Base-by-base conservation (phyloP, 2,888 invertebrate species). In the Frankliniella intonsa region DNA sequence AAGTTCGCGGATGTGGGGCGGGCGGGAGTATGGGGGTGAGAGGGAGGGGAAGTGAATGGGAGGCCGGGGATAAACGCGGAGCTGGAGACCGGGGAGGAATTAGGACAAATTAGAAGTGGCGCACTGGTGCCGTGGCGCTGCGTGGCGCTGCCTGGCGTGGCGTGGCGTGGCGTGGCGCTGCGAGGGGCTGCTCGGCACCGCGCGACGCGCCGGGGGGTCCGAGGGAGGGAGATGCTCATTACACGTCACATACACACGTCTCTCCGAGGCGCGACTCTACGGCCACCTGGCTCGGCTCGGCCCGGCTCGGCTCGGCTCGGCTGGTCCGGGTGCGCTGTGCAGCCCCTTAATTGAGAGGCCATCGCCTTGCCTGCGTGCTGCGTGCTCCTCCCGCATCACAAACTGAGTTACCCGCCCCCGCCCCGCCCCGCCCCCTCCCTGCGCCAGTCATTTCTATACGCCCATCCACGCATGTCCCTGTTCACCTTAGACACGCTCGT, bases 101-200 rank as follows among this genome's bases (percentile, higher is more conserved):
- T 76, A 76, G 69, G 69, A 76, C 69, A 76, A 76, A 76, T 76
- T 76, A 76, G 69, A 76, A 76, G 25, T 76, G 69, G 69, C 69
- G 69, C 69, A 76, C 22, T 25, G 69, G 22, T 25, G 22, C 9
- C 69, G 22, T 11, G 69, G 69, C 69, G 17, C 22, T 3, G 11
- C 69, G 25, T 76, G 69, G 69, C 22, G 69, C 69, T 14, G 19
- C 55, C 19, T 14, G 55, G 55, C 14, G 10, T 12, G 38, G 14
- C 55, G 55, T 14, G 9, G 55, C 55, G 14, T 19, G 17, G 55
- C 14, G 19, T 12, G 55, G 14, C 55, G 17, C 55, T 55, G 55
- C 55, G 19, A 19, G 55, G 55, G 55, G 69, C 69, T 62, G 62
- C 69, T 19, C 22, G 69, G 69, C 22, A 3, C 69, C 25, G 69